Base-by-base conservation (phyloP, 2,797 vertebrate genomes). In the Ispidina picta region DNA sequence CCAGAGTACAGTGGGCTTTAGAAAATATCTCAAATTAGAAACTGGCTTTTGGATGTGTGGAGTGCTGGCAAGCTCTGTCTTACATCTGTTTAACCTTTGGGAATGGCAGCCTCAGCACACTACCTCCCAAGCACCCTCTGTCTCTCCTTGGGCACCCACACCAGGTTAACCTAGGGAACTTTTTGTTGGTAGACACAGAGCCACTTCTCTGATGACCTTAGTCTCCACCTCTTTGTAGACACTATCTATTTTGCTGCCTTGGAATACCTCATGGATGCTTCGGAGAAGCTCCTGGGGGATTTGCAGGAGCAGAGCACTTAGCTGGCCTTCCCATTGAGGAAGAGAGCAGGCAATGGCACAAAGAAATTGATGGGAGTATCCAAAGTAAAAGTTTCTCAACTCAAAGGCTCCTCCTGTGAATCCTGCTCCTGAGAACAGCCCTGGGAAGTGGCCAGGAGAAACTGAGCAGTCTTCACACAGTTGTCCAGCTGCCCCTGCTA, bases 11-110 rank as follows among this genome's bases (percentile, higher is more conserved):
- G 73, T 28, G 26, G 41, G 25, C 77, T 80, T 88, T 79, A 75
- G 74, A 85, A 87, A 89, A 75, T 72, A 10, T 82, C 86, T 87
- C 59, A 84, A 62, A 90, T 92, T 94, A 94, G 92, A 93, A 94
- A 52, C 52, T 85, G 84, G 69, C 62, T 94, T 93, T 76, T 52
- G 83, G 35, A 60, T 60, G 59, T 49, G 35, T 41, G 37, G 14
- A 59, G 37, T 2, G 8, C 72, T 90, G 72, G 64, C 85, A 93
- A 90, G 41, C 49, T 80, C 60, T 0, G 0, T 68, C 46, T 62
- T 87, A 41, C 3, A 7, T 82, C 64, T 89, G 79, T 69, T 85
- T 93, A 90, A 89, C 65, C 84, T 93, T 94, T 89, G 62, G 56
- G 54, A 90, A 93, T 84, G 41, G 82, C 71, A 70, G 49, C 54